Percentiles rank a stretch among this genome's conserved stretches.
Evolutionary conservation across 1,140 invertebrate species (phyloP).

Genomic region (Pinna nobilis): DNA sequence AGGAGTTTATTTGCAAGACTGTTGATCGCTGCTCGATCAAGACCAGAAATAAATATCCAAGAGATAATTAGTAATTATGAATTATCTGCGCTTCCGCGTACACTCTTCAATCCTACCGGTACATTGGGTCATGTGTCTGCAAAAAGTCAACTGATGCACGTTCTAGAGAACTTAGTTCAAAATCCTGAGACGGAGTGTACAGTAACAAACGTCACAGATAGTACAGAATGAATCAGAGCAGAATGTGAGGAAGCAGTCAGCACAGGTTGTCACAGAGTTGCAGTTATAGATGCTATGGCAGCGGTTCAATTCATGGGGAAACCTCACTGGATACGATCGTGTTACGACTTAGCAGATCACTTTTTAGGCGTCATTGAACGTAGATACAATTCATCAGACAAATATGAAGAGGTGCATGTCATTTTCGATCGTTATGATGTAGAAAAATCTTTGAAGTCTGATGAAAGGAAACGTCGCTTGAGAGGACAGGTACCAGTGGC

Average conservation of each 20-base stretch:
- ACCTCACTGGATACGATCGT: conserved; percentile 7
- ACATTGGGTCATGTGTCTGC: neutral
- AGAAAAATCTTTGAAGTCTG: conserved; percentile 19
- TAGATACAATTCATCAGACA: neutral
- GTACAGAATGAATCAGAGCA: too few relatives aligned
- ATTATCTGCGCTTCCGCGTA: conserved; percentile 22
- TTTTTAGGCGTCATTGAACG: neutral
- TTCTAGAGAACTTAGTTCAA: neutral
- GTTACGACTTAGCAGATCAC: conserved; percentile 16
- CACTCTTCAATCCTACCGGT: conserved; percentile 19
- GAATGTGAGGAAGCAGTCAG: too few relatives aligned
- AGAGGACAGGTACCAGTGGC: neutral
- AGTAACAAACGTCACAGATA: too few relatives aligned
- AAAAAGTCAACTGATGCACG: conserved; percentile 13
- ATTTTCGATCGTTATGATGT: conserved; percentile 40
- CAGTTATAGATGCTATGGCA: conserved; percentile 25
- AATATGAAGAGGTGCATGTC: conserved; percentile 23
- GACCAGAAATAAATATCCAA: conserved; percentile 19
- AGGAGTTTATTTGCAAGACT: conserved; percentile 18
- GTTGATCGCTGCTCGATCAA: conserved; percentile 16
- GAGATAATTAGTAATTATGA: conserved; percentile 21
- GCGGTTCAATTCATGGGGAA: conserved; percentile 24
- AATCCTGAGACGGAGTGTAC: neutral
- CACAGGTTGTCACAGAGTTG: neutral
- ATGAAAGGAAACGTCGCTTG: conserved; percentile 7